phyloP scores from a whole-genome alignment of 2,888 invertebrate genomes.

The Orchesella flavescens region DNA sequence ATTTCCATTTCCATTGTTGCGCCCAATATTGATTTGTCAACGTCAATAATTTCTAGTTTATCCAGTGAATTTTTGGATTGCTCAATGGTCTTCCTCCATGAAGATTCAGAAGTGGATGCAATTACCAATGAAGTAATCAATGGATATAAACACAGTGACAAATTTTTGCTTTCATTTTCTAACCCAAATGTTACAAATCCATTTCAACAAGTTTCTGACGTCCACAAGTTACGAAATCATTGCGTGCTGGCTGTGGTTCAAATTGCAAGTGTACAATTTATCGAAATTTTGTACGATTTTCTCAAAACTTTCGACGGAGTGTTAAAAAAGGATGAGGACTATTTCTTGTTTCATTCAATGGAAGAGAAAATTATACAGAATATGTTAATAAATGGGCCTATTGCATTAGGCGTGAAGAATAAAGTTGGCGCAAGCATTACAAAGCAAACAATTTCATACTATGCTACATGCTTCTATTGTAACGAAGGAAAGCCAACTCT shows the following conservation, averaged over 20 bases:
- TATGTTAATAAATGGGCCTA: neutral
- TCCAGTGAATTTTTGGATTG: no score
- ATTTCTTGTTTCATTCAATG: conserved; percentile 18
- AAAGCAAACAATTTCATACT: neutral
- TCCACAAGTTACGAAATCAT: neutral
- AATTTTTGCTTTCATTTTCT: no score
- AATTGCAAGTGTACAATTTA: neutral
- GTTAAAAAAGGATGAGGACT: conserved; percentile 53
- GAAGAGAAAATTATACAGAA: no score
- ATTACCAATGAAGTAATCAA: no score
- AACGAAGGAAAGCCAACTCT: conserved; percentile 4
- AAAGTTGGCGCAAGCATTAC: conserved; percentile 12
- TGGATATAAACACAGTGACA: no score
- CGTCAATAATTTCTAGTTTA: no score
- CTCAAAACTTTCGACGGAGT: neutral
- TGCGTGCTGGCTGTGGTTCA: neutral
- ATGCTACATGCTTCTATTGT: conserved; percentile 44
- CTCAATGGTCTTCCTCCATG: no score
- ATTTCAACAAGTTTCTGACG: neutral
- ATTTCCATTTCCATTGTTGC: no score
- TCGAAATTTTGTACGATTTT: neutral
- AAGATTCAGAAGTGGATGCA: no score
- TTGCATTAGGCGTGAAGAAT: conserved; percentile 19
- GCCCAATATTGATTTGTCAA: no score
- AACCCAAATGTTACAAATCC: neutral